Conservation (phyloP, 2,888 invertebrate species). For the Acrocera orbiculus region DNA sequence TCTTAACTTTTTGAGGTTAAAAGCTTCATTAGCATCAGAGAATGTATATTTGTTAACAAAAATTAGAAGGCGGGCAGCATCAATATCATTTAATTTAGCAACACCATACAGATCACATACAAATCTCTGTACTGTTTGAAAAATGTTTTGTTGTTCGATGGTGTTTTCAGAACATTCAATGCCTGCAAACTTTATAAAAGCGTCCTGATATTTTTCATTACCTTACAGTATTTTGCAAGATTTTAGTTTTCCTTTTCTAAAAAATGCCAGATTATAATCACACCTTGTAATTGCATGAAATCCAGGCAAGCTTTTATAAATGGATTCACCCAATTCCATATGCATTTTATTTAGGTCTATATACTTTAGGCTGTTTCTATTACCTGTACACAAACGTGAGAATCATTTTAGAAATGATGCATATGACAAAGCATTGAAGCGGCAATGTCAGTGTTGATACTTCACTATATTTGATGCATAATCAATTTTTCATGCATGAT, state of each 20-base stretch:
- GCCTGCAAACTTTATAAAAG: not conserved
- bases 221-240: not conserved
- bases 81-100: too few species aligned
- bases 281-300: too few species aligned
- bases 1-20: too few species aligned
- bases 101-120: too few species aligned
- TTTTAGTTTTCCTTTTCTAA: constrained; percentile 5
- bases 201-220: constrained; percentile 1
- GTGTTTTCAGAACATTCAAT: too few species aligned
- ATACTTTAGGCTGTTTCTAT: constrained; percentile 2
- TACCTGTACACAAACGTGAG: not conserved
- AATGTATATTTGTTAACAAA: too few species aligned
- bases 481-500: constrained; percentile 5
- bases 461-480: constrained; percentile 2
- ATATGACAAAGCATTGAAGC: constrained; percentile 6
- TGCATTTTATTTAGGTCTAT: constrained; percentile 1
- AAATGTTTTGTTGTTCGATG: too few species aligned
- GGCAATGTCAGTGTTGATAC: constrained; percentile 5
- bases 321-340: not conserved
- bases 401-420: constrained; percentile 1
- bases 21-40: too few species aligned
- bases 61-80: too few species aligned
- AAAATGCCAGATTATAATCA: constrained; percentile 5
- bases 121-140: too few species aligned
- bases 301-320: constrained; percentile 5